Conservation (phyloP, 2,888 invertebrate genomes). For the Habroteleia sp. region DNA sequence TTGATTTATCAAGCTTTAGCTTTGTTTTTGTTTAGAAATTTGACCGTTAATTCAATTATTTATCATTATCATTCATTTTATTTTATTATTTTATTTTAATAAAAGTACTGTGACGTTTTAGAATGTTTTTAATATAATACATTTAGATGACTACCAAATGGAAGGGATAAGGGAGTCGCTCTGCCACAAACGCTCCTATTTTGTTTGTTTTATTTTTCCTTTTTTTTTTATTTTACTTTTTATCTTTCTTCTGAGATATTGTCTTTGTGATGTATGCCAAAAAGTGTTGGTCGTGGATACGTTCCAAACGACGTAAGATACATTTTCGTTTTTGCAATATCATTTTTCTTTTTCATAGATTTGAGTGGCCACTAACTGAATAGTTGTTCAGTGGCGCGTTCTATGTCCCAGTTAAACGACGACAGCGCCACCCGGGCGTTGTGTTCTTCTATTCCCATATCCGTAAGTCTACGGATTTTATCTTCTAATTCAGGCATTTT, state of each 20-base stretch:
- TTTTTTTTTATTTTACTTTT: slow-evolving; percentile 10
- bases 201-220: not conserved
- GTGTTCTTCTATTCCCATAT: slow-evolving; percentile 97
- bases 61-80: not conserved
- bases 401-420: slow-evolving; percentile 95
- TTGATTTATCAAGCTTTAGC: too few species aligned
- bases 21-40: slow-evolving; percentile 3
- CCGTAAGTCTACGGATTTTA: slow-evolving; percentile 92
- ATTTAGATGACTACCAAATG: slow-evolving; percentile 39
- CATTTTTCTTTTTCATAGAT: too few species aligned
- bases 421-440: slow-evolving; percentile 94
- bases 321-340: too few species aligned
- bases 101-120: not conserved
- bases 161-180: slow-evolving; percentile 8
- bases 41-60: not conserved
- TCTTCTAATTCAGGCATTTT: slow-evolving; percentile 90
- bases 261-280: slow-evolving; percentile 24
- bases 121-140: slow-evolving; percentile 29
- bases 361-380: slow-evolving; percentile 86
- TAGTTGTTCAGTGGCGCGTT: slow-evolving; percentile 93
- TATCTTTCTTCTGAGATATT: slow-evolving; percentile 20
- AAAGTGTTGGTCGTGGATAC: too few species aligned
- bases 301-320: not conserved
- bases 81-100: not conserved
- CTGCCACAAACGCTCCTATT: slow-evolving; percentile 14